Evolutionary conservation across 2,113 vertebrate genomes (phyloP), one percentile per base, ranked within the genome.

Genomic region (Hippocampus zosterae): DNA sequence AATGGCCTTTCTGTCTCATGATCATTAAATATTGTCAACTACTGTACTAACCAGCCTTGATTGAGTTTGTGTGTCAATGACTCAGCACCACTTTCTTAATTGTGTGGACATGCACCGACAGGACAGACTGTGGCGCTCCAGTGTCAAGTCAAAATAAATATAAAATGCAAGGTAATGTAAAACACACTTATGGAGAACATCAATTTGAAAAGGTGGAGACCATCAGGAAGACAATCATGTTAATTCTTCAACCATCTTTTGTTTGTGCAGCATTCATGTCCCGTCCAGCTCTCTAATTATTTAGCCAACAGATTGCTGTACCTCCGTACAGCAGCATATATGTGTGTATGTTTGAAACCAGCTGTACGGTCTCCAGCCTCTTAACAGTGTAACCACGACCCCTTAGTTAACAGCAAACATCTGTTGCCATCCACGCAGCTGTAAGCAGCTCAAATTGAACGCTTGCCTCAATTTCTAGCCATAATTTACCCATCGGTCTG

Each of bases 361-460:
- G 81, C 77, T 88, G 82, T 74, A 79, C 57, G 70, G 69, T 73
- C 82, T 76, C 74, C 59, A 77, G 83, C 77, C 85, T 89, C 87
- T 89, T 89, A 89, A 89, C 88, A 83, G 75, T 60, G 70, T 85
- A 89, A 88, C 89, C 83, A 85, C 84, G 81, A 77, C 79, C 73
- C 78, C 71, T 2, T 67, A 68, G 74, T 86, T 84, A 89, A 84
- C 72, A 67, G 75, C 69, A 21, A 74, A 83, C 89, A 90, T 88
- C 84, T 90, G 89, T 78, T 80, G 76, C 57, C 75, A 73, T 83
- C 70, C 72, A 69, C 65, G 53, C 59, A 78, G 77, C 56, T 76
- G 64, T 42, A 74, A 48, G 55, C 19, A 41, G 19, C 46, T 64
- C 65, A 70, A 63, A 74, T 81, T 33, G 56, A 46, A 65, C 25